A percentile compares a stretch with the other conserved stretches of the same genome.
These are phyloP conservation scores for Cerceris ruficornis DNA, from an alignment of 2,888 invertebrate genomes.

Conservation along the genomic window DNA sequence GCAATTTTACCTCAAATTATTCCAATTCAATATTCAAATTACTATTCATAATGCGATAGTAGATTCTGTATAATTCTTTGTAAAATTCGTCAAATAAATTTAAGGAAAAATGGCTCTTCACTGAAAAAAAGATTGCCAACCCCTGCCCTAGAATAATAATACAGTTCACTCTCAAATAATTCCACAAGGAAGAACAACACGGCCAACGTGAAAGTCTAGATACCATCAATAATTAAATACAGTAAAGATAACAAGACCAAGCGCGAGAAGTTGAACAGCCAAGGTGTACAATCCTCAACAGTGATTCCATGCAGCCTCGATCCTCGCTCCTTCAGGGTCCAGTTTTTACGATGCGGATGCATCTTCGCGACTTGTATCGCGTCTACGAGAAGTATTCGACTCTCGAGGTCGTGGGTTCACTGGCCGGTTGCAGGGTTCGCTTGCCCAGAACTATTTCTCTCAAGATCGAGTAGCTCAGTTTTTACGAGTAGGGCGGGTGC, in stretches of 20 bases:
- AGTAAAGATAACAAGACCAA: background rate
- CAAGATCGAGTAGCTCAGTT: constrained; percentile 44
- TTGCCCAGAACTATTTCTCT: constrained; percentile 47
- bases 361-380: constrained; percentile 25
- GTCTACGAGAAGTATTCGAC: constrained; percentile 41
- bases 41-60: too few relatives aligned
- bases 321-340: constrained; percentile 24
- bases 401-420: constrained; percentile 56
- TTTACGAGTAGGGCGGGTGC: constrained; percentile 38
- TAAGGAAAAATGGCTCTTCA: too few relatives aligned
- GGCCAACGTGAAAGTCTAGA: background rate
- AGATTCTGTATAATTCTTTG: too few relatives aligned
- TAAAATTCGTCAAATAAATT: too few relatives aligned
- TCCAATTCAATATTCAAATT: too few relatives aligned
- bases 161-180: too few relatives aligned
- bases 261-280: constrained; percentile 5
- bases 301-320: constrained; percentile 5
- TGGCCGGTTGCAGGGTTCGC: constrained; percentile 49
- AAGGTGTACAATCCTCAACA: constrained; percentile 10
- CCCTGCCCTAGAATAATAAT: too few relatives aligned
- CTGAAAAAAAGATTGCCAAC: too few relatives aligned
- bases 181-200: too few relatives aligned
- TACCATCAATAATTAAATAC: background rate
- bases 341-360: constrained; percentile 46
- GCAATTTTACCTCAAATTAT: too few relatives aligned